A percentile compares a stretch with the other conserved stretches of the same genome.
Evolutionary conservation across 2,888 invertebrate genomes (phyloP).

Genomic region (Endotricha flammealis): DNA sequence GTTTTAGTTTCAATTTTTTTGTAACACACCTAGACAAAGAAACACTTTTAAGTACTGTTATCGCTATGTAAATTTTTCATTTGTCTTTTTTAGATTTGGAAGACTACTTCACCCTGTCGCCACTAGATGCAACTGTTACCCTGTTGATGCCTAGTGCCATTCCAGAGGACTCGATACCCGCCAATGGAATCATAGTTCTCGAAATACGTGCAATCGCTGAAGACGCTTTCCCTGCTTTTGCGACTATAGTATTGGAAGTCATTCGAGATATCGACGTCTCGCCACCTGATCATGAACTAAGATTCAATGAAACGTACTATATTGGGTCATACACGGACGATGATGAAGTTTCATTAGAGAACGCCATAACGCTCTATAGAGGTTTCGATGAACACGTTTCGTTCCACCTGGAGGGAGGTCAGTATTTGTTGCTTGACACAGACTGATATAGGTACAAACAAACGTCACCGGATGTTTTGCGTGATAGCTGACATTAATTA

Average conservation of each 20-base stretch:
- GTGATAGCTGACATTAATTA: too few species aligned
- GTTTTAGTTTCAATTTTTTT: too few species aligned
- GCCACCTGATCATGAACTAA: conserved; percentile 12
- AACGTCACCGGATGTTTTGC: too few species aligned
- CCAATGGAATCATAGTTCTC: conserved; percentile 21
- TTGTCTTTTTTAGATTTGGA: conserved; percentile 21
- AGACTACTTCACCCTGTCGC: conserved; percentile 17
- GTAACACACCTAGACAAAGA: too few species aligned
- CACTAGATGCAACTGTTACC: conserved; percentile 15
- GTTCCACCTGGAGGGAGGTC: too few species aligned
- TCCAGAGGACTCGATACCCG: conserved; percentile 22
- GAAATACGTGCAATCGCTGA: conserved; percentile 25
- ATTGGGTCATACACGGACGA: conserved; percentile 16
- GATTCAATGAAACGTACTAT: conserved; percentile 23
- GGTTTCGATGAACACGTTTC: too few species aligned
- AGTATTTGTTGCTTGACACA: too few species aligned
- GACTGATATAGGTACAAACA: too few species aligned
- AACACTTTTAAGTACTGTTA: too few species aligned
- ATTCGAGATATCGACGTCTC: conserved; percentile 12
- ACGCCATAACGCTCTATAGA: too few species aligned
- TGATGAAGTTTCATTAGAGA: conserved; percentile 11
- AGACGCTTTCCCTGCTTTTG: conserved; percentile 17
- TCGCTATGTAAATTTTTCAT: background rate
- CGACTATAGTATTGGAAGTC: conserved; percentile 24
- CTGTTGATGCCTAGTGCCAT: conserved; percentile 18